Percentiles rank a stretch among this genome's conserved stretches.
These are phyloP conservation scores for Pygoscelis antarcticus DNA, from an alignment of 2,113 vertebrate species.

Conservation along the genomic window DNA sequence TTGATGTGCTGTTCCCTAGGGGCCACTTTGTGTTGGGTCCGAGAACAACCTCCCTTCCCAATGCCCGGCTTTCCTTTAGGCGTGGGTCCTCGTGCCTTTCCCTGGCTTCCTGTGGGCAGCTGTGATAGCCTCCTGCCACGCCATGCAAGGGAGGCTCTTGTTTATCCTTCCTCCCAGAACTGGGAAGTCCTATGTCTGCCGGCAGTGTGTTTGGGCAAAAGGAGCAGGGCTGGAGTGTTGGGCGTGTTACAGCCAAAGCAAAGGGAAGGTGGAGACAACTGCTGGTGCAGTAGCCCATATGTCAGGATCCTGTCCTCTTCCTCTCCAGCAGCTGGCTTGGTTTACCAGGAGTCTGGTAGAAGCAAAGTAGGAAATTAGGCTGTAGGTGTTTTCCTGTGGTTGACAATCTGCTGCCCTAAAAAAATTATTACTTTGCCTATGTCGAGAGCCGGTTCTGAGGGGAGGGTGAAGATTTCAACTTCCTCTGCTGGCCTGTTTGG, in stretches of 20 bases:
- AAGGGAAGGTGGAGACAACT: neutral
- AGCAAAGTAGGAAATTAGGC: neutral
- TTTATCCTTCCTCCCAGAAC: neutral
- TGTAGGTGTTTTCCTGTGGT: neutral
- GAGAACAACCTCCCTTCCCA: neutral
- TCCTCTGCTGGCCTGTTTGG: neutral
- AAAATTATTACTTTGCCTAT: neutral
- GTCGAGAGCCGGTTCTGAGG: neutral
- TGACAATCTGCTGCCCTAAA: neutral
- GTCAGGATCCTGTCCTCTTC: neutral
- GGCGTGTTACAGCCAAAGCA: neutral
- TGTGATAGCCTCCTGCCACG: fast-evolving
- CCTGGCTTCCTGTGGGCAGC: neutral
- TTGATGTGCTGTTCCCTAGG: neutral
- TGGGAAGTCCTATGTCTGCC: neutral
- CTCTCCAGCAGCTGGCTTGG: neutral
- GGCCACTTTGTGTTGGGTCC: fast-evolving
- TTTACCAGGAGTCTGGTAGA: neutral
- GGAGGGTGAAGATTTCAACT: neutral
- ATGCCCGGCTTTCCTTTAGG: neutral
- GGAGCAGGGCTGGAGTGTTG: neutral
- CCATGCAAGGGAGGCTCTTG: neutral
- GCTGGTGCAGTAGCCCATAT: fast-evolving
- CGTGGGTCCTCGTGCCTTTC: fast-evolving
- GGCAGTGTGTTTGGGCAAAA: neutral